These are phyloP conservation scores for Cyaniris semiargus DNA, from an alignment of 2,888 invertebrate genomes.

Conservation along the genomic window DNA sequence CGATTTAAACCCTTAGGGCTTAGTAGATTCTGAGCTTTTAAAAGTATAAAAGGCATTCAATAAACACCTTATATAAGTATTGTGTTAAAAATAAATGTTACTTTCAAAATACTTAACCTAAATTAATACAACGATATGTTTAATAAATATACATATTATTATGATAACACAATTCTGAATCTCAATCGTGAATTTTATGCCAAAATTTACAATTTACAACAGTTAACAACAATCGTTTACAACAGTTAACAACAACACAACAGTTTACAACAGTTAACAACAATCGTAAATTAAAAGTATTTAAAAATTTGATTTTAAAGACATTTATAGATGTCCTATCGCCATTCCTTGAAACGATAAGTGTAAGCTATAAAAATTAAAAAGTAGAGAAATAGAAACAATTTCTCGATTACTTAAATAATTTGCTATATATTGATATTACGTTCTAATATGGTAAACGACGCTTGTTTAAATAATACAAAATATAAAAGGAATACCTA, in stretches of 20 bases:
- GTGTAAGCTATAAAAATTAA: no score
- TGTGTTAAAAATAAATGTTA: background rate
- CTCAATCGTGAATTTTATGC: background rate
- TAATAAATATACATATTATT: slow-evolving; percentile 5
- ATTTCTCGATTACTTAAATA: no score
- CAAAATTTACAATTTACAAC: background rate
- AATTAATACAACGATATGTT: slow-evolving; percentile 12
- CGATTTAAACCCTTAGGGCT: background rate
- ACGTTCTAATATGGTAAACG: no score
- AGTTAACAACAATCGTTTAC: background rate
- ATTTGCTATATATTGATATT: no score
- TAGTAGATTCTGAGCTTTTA: background rate
- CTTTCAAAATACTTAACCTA: slow-evolving; percentile 8
- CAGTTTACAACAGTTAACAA: background rate
- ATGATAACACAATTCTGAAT: background rate
- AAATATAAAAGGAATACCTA: no score
- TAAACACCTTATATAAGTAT: background rate
- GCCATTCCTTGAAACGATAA: no score
- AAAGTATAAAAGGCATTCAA: background rate
- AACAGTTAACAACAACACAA: background rate
- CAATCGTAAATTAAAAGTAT: no score
- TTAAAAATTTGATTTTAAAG: no score
- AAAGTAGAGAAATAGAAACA: no score
- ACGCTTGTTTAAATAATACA: no score
- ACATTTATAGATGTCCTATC: no score